These are phyloP conservation scores for Propithecus perrieri DNA, from an alignment of 2,797 vertebrate species.

Conservation along the genomic window DNA sequence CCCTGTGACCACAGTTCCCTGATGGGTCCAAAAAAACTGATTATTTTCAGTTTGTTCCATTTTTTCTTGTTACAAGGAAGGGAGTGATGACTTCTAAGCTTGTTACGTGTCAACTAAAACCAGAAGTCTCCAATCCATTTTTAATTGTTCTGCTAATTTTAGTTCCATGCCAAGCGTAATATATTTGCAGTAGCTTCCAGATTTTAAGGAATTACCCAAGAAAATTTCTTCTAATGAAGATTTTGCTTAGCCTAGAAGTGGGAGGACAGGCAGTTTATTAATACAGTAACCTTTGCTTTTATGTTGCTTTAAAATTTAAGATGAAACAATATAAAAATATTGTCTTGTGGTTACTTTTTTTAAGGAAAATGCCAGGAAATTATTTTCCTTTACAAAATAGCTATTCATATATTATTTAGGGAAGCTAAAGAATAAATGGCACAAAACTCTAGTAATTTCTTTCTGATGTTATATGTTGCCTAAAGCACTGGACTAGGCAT, in stretches of 20 bases:
- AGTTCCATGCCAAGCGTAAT: neutral
- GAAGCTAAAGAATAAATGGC: neutral
- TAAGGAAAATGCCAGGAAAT: neutral
- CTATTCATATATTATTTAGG: constrained; percentile 4
- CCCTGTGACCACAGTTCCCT: neutral
- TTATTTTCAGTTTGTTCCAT: neutral
- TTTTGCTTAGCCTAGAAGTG: constrained; percentile 6
- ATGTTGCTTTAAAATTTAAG: constrained; percentile 42
- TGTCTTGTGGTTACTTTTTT: neutral
- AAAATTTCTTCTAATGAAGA: constrained; percentile 40
- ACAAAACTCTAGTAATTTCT: neutral
- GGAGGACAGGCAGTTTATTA: neutral
- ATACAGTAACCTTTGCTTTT: neutral
- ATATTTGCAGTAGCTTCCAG: neutral
- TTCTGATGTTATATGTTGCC: neutral
- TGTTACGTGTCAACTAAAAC: constrained; percentile 3
- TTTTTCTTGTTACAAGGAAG: neutral
- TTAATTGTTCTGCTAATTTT: constrained; percentile 24
- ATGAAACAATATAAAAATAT: constrained; percentile 7
- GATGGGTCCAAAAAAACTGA: neutral
- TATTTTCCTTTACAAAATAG: neutral
- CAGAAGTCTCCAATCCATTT: constrained; percentile 7
- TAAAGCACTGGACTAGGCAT: neutral
- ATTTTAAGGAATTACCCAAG: neutral
- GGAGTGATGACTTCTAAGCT: neutral